Evolutionary conservation across 2,888 invertebrate species (phyloP).

Genomic region (Sympetrum striolatum): DNA sequence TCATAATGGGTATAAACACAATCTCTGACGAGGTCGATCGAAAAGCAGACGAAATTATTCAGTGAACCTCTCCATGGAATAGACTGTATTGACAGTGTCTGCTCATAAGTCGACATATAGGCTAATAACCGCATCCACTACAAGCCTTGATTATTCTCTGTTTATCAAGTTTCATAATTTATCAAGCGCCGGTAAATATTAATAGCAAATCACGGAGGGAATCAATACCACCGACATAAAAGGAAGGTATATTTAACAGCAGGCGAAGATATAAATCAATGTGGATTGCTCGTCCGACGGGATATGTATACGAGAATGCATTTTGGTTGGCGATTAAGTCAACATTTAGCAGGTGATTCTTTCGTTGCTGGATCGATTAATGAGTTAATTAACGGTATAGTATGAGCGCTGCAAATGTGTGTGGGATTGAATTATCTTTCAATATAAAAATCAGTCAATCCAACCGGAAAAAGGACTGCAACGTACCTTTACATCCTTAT

Average conservation of each 20-base stretch:
- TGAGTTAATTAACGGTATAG: too few species aligned
- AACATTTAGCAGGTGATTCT: too few species aligned
- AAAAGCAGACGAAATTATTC: not conserved
- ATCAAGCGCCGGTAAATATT: not conserved
- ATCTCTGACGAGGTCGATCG: not conserved
- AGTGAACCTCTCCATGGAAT: not conserved
- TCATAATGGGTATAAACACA: not conserved
- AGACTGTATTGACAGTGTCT: not conserved
- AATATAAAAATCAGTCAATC: too few species aligned
- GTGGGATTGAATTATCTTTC: too few species aligned
- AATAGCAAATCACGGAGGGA: not conserved
- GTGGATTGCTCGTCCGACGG: too few species aligned
- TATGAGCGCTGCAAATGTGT: too few species aligned
- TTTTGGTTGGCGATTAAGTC: too few species aligned
- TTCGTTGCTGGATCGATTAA: too few species aligned
- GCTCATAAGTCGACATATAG: not conserved
- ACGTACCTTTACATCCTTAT: too few species aligned
- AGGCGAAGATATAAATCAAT: too few species aligned
- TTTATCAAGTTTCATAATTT: not conserved
- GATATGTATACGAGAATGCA: too few species aligned
- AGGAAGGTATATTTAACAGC: not conserved
- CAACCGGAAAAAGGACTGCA: too few species aligned
- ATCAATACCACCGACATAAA: not conserved
- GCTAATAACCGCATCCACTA: not conserved
- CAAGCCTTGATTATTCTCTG: not conserved